Percentiles rank a stretch among this genome's conserved stretches.
Evolutionary conservation across 2,113 vertebrate species (phyloP).

Genomic region (Ia io): DNA sequence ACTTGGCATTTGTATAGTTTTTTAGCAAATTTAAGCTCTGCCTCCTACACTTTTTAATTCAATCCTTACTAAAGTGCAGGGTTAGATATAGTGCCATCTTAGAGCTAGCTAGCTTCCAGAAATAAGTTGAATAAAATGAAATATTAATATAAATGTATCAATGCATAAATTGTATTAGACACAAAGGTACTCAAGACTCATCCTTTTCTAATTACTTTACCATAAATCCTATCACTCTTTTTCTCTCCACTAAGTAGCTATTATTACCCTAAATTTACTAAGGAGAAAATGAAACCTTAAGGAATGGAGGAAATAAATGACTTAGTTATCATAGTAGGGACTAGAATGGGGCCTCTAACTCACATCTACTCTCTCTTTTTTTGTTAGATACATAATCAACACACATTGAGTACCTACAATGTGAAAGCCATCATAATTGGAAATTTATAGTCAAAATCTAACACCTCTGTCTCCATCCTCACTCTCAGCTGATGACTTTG

Average conservation of each 20-base stretch:
- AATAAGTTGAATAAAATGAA: not conserved
- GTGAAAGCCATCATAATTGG: not conserved
- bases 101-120: not conserved
- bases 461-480: not conserved
- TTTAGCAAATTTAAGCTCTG: not conserved
- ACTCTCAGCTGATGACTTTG: not conserved
- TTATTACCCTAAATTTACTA: not conserved
- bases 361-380: not conserved
- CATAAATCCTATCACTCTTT: not conserved
- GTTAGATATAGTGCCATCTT: not conserved
- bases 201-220: not conserved
- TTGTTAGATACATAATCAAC: too few relatives aligned
- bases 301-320: not conserved
- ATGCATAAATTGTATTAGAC: not conserved
- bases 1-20: not conserved
- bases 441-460: not conserved
- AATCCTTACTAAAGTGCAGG: not conserved
- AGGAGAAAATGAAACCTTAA: not conserved
- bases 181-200: not conserved
- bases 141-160: not conserved
- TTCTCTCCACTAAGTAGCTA: not conserved
- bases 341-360: not conserved
- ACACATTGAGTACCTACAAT: not conserved
- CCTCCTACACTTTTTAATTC: not conserved
- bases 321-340: not conserved